Evolutionary conservation across 2,113 vertebrate species (phyloP).

Genomic region (Etia nguti): DNA sequence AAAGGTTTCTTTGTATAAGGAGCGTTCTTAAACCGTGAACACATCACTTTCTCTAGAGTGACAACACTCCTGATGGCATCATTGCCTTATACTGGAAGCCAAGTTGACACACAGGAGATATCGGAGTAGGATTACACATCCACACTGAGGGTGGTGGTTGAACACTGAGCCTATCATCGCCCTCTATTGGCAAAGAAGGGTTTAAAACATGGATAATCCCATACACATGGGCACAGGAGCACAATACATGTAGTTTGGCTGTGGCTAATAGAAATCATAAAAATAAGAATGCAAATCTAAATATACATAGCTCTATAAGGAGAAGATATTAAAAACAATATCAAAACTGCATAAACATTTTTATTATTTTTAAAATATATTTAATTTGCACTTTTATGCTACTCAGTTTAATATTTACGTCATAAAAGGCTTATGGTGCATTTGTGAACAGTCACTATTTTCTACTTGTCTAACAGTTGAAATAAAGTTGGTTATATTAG

Average conservation of each 20-base stretch:
- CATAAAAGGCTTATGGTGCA: neutral
- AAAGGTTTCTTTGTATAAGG: neutral
- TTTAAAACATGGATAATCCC: neutral
- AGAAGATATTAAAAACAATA: neutral
- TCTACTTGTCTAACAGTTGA: neutral
- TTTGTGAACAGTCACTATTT: neutral
- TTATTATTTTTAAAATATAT: neutral
- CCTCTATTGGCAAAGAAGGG: slow-evolving; percentile 60
- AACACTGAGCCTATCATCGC: slow-evolving; percentile 29
- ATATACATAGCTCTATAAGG: neutral
- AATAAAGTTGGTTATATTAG: neutral
- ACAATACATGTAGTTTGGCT: neutral
- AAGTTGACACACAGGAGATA: neutral
- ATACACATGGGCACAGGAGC: neutral
- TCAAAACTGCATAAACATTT: neutral
- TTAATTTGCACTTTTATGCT: neutral
- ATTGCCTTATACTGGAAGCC: neutral
- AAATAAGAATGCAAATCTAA: neutral
- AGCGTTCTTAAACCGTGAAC: neutral
- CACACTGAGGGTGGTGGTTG: neutral
- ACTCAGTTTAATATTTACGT: neutral
- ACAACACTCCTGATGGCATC: neutral
- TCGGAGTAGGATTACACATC: neutral
- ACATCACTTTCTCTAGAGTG: neutral
- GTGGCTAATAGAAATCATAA: neutral